Conservation (phyloP, 2,888 invertebrate genomes). For the Malthinus seriepunctatus region DNA sequence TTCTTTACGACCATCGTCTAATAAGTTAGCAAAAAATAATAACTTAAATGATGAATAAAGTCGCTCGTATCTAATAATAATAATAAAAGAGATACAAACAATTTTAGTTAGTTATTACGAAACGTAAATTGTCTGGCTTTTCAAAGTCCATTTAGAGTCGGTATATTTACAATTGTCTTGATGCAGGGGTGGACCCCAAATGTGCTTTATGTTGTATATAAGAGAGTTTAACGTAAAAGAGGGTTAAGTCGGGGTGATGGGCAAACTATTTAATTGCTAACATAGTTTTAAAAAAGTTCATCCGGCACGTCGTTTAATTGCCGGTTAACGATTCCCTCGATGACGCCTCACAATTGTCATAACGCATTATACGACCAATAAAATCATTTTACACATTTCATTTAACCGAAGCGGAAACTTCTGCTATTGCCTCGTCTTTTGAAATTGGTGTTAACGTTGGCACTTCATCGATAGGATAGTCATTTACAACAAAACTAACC, state of each 20-base stretch:
- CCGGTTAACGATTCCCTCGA: constrained; percentile 53
- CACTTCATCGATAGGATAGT: constrained; percentile 9
- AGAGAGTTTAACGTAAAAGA: constrained; percentile 23
- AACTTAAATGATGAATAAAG: background rate
- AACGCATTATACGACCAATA: constrained; percentile 49
- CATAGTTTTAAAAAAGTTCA: constrained; percentile 42
- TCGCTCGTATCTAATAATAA: background rate
- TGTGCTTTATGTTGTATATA: constrained; percentile 39
- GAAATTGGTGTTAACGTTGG: constrained; percentile 20
- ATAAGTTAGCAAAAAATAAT: background rate
- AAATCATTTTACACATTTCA: constrained; percentile 47
- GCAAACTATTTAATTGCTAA: constrained; percentile 27
- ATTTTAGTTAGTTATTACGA: background rate
- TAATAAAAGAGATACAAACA: background rate
- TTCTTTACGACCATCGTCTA: no score
- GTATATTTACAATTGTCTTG: constrained; percentile 42
- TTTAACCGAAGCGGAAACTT: constrained; percentile 27
- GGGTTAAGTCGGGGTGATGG: constrained; percentile 34
- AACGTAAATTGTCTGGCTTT: constrained; percentile 40
- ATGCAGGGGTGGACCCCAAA: constrained; percentile 37
- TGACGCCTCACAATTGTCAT: constrained; percentile 45
- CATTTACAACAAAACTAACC: constrained; percentile 9
- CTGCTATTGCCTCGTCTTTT: constrained; percentile 20
- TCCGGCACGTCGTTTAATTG: constrained; percentile 53
- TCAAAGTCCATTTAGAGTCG: constrained; percentile 43